These are phyloP conservation scores for human (Homo sapiens) DNA, from an alignment of 2,113 vertebrate genomes.

Conservation along the genomic window GRCh38 chr3:162278001-162278500, in stretches of 20 bases:
- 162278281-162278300: background rate
- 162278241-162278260: background rate
- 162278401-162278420: background rate
- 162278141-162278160: background rate
- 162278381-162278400: background rate
- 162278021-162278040: constrained; percentile 44
- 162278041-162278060: background rate
- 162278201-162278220: too few relatives aligned
- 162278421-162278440: background rate
- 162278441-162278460: background rate
- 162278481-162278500: background rate
- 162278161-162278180: background rate
- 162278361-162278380: background rate
- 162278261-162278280: too few relatives aligned
- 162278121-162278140: background rate
- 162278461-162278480: background rate
- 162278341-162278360: background rate
- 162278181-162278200: background rate
- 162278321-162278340: background rate
- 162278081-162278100: background rate
- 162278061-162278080: background rate
- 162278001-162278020: background rate
- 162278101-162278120: background rate
- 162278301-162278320: background rate
- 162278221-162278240: background rate